Conservation (phyloP, 2,797 vertebrate species). For the Ceyx erithaca region DNA sequence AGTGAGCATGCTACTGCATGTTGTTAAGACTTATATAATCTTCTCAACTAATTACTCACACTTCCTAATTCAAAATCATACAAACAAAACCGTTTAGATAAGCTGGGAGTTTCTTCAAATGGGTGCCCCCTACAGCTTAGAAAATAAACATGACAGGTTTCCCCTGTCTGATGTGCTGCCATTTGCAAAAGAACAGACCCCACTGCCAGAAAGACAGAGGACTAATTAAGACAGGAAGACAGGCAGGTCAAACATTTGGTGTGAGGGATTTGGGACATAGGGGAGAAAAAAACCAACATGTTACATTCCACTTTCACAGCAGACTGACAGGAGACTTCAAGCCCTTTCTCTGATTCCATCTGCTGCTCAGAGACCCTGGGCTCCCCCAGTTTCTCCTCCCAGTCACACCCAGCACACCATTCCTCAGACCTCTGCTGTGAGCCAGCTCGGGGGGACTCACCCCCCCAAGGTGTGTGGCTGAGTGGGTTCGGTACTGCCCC, state of each 20-base stretch:
- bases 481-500: rapidly evolving
- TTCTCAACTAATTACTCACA: constrained; percentile 79
- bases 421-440: neutral
- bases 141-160: constrained; percentile 79
- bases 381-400: neutral
- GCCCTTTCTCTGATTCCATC: constrained; percentile 18
- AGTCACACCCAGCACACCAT: neutral
- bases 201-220: constrained; percentile 70
- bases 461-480: neutral
- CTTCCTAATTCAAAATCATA: constrained; percentile 82
- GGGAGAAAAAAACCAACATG: constrained; percentile 68
- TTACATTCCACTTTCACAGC: constrained; percentile 70
- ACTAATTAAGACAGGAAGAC: constrained; percentile 78
- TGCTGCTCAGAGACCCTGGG: neutral
- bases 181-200: constrained; percentile 81
- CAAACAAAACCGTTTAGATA: constrained; percentile 81
- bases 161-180: constrained; percentile 72
- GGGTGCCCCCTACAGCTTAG: constrained; percentile 75
- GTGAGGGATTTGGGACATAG: constrained; percentile 67
- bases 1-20: constrained; percentile 57
- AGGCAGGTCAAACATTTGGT: constrained; percentile 78
- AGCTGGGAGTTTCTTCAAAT: constrained; percentile 77
- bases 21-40: constrained; percentile 80
- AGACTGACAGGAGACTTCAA: constrained; percentile 37
- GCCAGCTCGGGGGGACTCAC: neutral